Base-by-base conservation (phyloP, 2,888 invertebrate genomes). In the Acrobeloides nanus region DNA sequence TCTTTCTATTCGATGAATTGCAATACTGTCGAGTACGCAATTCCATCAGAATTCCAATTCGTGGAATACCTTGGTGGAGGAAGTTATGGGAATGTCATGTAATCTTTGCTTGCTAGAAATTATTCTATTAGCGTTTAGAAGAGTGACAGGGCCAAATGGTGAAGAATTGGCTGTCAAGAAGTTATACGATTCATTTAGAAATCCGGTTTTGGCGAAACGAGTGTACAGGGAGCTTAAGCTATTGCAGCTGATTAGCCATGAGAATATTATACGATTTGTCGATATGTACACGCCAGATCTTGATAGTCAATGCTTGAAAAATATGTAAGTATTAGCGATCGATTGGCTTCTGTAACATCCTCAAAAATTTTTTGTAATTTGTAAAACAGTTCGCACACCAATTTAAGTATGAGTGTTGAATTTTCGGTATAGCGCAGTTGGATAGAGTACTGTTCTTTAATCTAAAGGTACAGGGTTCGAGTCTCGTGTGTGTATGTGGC, bases 191-290 rank as follows among this genome's bases (percentile, higher is more conserved):
- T 38, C 45, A 7, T 44, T 46, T 46, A 17, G 17, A 38, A 44
- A 44, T 31, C 15, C 15, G n/a, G 32, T 52, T 29, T 48, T 61
- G 55, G 95, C 95, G 12, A 93, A 95, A 77, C 81, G 95, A 62
- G 93, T 95, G 0, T 97, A 92, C 75, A 82, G 97, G 52, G 95
- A 97, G 76, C 79, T 95, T 43, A 83, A 89, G 53, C 84, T 95
- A 81, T 81, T 97, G 51, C 92, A 92, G 76, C 90, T 95, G 75
- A 95, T 97, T 92, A 85, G 89, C 74, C 95, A 97, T 80, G 95
- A 97, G 79, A 97, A 97, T 82, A 87, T 95, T 73, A 86, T 87
- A 62, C 51, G 59, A 25, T 66, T 69, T 10, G 44, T 69, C 24
- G 66, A 65, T 40, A 32, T 66, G 25, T 69, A 69, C 57, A 59